phyloP scores from a whole-genome alignment of 2,113 vertebrate genomes.

The Vulpes vulpes region DNA sequence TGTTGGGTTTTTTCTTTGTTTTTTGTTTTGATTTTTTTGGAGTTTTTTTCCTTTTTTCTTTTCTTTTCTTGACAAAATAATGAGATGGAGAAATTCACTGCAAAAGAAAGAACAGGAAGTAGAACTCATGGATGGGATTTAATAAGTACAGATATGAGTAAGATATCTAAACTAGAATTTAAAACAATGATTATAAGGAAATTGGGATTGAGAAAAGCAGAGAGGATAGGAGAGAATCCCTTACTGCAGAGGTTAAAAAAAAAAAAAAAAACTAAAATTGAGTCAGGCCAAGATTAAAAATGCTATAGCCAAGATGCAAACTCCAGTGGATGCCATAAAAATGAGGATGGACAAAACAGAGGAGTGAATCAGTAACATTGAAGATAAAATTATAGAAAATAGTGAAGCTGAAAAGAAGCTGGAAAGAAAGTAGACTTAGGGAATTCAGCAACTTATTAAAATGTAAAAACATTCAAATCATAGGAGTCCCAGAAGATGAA shows the following conservation, averaged over 20 bases:
- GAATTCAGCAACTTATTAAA: background rate
- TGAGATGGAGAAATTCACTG: background rate
- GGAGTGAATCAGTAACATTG: background rate
- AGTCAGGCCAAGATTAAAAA: background rate
- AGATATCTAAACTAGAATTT: background rate
- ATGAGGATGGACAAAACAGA: background rate
- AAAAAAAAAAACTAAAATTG: background rate
- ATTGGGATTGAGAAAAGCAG: background rate
- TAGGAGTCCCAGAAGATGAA: background rate
- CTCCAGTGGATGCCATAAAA: background rate
- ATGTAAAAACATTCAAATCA: background rate
- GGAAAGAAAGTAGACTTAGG: background rate
- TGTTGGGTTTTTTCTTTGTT: background rate
- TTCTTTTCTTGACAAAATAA: background rate
- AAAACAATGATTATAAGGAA: background rate
- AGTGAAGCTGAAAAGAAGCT: background rate
- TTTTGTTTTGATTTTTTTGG: background rate
- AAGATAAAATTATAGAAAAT: background rate
- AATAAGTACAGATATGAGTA: background rate
- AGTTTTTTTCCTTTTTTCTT: background rate
- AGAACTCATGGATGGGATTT: background rate
- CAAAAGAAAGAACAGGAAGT: background rate
- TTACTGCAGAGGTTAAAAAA: background rate
- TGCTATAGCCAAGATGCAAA: background rate
- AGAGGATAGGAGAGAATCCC: background rate